Base-by-base conservation (phyloP, 2,888 invertebrate species). In the Prosopocoilus inquinatus region DNA sequence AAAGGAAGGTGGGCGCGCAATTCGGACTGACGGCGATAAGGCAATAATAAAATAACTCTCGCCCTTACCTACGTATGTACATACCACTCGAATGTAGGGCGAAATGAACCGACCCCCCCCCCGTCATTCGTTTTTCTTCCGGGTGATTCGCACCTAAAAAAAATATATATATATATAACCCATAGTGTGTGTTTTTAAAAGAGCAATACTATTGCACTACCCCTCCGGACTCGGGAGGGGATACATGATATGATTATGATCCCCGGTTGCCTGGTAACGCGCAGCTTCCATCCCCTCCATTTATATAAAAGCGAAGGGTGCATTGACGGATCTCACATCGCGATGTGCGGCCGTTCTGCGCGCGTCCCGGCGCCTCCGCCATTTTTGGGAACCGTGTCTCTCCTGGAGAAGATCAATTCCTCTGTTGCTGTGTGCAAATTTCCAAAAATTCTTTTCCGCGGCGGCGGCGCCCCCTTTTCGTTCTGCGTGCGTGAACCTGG, bases 221-320 rank as follows among this genome's bases (percentile, higher is more conserved):
- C 59, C 61, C 64, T 59, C 50, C n/a, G 51, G 36, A 36, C 44
- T 60, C 61, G 60, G 62, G 60, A 63, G 62, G 67, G 66, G 63
- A 68, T 66, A 71, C 71, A 74, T 75, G 75, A 75, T 76, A 75
- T 75, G 75, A 76, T 76, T 76, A 75, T 76, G 75, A 76, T 75
- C 74, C 75, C 68, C 64, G 68, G 76, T 76, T 74, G 75, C 75
- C 64, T 68, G 67, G 75, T 63, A 72, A 75, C 75, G 72, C 73
- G 73, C 74, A 74, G 74, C 73, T 71, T 74, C 72, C 70, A 72
- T 70, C 72, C 74, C 75, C 73, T 60, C 73, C 66, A 67, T 69
- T 58, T 58, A 72, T 74, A 75, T 73, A 75, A 70, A 65, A 65
- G 67, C 69, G 68, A 71, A 62, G 65, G 72, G 73, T 69, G 71